Evolutionary conservation across 1,140 invertebrate species (phyloP).

Genomic region (Atopsyche davidsoni): DNA sequence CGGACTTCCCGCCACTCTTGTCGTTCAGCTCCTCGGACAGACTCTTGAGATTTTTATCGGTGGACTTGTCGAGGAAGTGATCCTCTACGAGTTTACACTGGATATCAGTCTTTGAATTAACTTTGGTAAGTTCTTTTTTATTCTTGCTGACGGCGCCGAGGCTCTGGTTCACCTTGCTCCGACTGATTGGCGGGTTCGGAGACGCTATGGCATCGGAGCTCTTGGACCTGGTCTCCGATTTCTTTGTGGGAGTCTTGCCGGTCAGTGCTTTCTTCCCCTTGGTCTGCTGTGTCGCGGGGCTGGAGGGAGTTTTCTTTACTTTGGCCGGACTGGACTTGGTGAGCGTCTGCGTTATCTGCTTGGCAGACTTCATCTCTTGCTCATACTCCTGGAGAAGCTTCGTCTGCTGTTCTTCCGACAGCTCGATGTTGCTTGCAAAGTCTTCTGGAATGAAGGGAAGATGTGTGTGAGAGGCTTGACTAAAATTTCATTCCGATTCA

Average conservation of each 20-base stretch:
- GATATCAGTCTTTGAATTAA: conserved; percentile 34
- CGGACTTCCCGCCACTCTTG: conserved; percentile 5
- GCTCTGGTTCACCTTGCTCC: conserved; percentile 6
- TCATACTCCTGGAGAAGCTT: conserved; percentile 55
- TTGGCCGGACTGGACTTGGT: conserved; percentile 7
- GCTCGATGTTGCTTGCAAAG: conserved; percentile 51
- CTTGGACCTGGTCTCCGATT: conserved; percentile 20
- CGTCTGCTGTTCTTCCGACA: conserved; percentile 55
- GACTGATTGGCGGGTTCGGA: conserved; percentile 36
- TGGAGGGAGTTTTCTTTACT: too few relatives aligned
- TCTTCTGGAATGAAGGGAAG: conserved; percentile 46
- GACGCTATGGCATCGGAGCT: conserved; percentile 31
- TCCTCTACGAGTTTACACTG: conserved; percentile 45
- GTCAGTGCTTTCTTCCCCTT: conserved; percentile 33
- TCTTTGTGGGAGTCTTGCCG: conserved; percentile 30
- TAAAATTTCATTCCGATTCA: conserved; percentile 10
- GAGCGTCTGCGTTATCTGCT: conserved; percentile 9
- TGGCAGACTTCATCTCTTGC: conserved; percentile 33
- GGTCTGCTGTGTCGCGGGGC: conserved; percentile 2
- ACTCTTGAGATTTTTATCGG: conserved; percentile 28
- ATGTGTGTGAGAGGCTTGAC: conserved; percentile 20
- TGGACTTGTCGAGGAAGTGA: conserved; percentile 42
- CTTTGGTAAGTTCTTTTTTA: conserved; percentile 29
- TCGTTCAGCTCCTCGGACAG: conserved; percentile 30
- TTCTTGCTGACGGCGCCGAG: background rate